A percentile compares a stretch with the other conserved stretches of the same genome.
Conservation (phyloP, 2,888 invertebrate species). For the Drosophila anomalata region DNA sequence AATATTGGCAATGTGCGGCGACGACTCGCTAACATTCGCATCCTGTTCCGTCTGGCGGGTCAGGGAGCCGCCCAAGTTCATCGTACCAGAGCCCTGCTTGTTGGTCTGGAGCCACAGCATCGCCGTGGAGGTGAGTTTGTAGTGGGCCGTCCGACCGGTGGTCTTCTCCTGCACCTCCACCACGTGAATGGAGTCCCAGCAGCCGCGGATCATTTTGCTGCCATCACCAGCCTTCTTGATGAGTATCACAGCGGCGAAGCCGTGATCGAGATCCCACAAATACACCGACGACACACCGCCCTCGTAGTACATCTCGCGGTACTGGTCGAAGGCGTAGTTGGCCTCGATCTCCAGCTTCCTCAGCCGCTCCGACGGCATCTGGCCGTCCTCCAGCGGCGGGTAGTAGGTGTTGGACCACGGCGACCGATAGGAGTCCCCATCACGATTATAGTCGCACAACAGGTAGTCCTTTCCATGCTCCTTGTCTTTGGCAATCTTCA, state of each 20-base stretch:
- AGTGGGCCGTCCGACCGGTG: slow-evolving; percentile 96
- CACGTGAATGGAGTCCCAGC: slow-evolving; percentile 99
- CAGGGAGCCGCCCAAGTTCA: slow-evolving; percentile 99
- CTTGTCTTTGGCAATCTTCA: slow-evolving; percentile 98
- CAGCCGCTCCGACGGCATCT: slow-evolving; percentile 98
- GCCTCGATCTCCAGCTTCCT: slow-evolving; percentile 98
- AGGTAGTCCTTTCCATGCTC: slow-evolving; percentile 98
- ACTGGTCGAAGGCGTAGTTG: slow-evolving; percentile 99
- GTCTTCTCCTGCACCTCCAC: slow-evolving; percentile 99
- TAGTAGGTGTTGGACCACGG: slow-evolving; percentile 99
- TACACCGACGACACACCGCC: slow-evolving; percentile 99
- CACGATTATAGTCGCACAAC: slow-evolving; percentile 99
- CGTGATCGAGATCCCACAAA: slow-evolving; percentile 99
- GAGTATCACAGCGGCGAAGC: slow-evolving; percentile 98
- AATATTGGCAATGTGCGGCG: slow-evolving; percentile 99
- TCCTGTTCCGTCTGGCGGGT: slow-evolving; percentile 98
- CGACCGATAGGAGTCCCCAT: slow-evolving; percentile 99
- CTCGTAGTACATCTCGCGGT: slow-evolving; percentile 99
- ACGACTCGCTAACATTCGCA: slow-evolving; percentile 94
- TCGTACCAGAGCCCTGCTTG: slow-evolving; percentile 97
- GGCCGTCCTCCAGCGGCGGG: slow-evolving; percentile 98
- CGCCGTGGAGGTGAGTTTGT: slow-evolving; percentile 99
- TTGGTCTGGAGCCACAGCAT: slow-evolving; percentile 99
- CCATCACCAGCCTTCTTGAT: slow-evolving; percentile 99
- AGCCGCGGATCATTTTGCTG: slow-evolving; percentile 98